Base-by-base conservation (phyloP, 2,888 invertebrate species). In the Barypeithes pellucidus region DNA sequence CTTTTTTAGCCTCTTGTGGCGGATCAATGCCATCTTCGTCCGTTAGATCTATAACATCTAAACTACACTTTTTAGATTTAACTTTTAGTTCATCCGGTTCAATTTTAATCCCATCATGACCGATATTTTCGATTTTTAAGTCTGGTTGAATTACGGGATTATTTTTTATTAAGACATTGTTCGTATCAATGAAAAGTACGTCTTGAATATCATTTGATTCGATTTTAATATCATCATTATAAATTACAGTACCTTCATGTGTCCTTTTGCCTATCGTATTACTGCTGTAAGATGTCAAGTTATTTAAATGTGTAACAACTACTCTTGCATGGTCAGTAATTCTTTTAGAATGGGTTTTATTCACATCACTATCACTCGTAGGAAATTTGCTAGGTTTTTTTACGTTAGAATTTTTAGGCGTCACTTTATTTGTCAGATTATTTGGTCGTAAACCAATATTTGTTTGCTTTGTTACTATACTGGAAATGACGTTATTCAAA, bases 281-380 rank as follows among this genome's bases (percentile, higher is more conserved):
- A 2, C n/a, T 41, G n/a, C 41, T 41, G n/a, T 41, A 41, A 41
- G 14, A 41, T 12, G 1, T 39, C 3, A n/a, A 12, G 4, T 12
- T 12, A 39, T 39, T 39, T n/a, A 39, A n/a, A n/a, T 39, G n/a
- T 39, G 39, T n/a, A 39, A n/a, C 39, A 39, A n/a, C 39, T 39
- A 12, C n/a, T n/a, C n/a, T 8, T 39, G 12, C 4, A 39, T 39
- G 9, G 1, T 39, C 12, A n/a, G 4, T n/a, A 12, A 39, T n/a
- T 12, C 3, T 39, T n/a, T 12, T n/a, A n/a, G n/a, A 29, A 29
- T 8, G 1, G 9, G 29, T 29, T 5, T n/a, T n/a, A n/a, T n/a
- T n/a, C n/a, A 29, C 29, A 9, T 29, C 29, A 29, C 9, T 29
- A 5, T 29, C 7, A 29, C 29, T 39, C n/a, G 11, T 39, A 12